Evolutionary conservation across 2,797 vertebrate species (phyloP).

Genomic region (Craterocephalus amniculus): DNA sequence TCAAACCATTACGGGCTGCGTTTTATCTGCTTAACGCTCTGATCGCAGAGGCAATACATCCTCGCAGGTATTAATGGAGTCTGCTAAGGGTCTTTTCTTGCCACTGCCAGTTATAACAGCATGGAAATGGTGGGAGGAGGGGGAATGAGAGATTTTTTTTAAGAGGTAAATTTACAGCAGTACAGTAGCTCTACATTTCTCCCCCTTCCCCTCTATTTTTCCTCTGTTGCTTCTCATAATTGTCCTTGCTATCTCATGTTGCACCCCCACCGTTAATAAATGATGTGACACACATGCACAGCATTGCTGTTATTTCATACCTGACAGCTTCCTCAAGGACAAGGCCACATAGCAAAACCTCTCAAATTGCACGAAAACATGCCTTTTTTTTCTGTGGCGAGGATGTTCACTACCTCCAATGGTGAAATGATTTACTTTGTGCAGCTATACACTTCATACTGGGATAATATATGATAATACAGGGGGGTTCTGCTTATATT

Average conservation of each 20-base stretch:
- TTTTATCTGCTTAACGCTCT: constrained; percentile 21
- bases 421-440: constrained; percentile 15
- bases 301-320: constrained; percentile 26
- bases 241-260: constrained; percentile 57
- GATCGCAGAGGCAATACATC: constrained; percentile 33
- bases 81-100: constrained; percentile 26
- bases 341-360: constrained; percentile 36
- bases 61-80: constrained; percentile 51
- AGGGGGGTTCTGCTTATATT: constrained; percentile 31
- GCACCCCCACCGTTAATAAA: constrained; percentile 27
- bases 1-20: constrained; percentile 30
- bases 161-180: constrained; percentile 27
- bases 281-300: constrained; percentile 50
- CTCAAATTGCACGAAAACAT: constrained; percentile 25
- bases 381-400: background rate
- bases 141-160: constrained; percentile 6
- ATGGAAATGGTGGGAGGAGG: constrained; percentile 39
- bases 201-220: constrained; percentile 3
- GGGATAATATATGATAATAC: constrained; percentile 57
- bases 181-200: constrained; percentile 34
- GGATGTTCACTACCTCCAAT: constrained; percentile 21
- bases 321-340: constrained; percentile 62
- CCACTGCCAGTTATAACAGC: constrained; percentile 21
- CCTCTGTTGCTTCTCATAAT: constrained; percentile 49
- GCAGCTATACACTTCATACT: constrained; percentile 19